Evolutionary conservation across 2,113 vertebrate species (phyloP), one percentile per base, ranked within the genome.

Genomic region (Suricata suricatta): DNA sequence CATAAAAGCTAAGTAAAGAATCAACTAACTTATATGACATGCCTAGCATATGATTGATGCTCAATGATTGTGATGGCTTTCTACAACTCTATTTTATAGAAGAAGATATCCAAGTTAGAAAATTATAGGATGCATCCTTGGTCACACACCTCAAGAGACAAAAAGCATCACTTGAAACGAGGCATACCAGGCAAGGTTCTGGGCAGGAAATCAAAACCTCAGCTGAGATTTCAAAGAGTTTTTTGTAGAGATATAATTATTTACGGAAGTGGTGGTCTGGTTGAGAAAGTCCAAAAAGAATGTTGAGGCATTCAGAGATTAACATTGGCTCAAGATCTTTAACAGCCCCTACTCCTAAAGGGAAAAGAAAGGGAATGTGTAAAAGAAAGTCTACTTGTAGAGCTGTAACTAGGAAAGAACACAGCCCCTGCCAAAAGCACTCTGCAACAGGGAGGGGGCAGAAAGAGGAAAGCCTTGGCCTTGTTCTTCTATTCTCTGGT

Each of bases 1-100:
- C 5, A 69, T 63, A 93, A 44, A 82, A 81, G 50, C 44, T 80
- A 89, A 81, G 81, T 83, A 16, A 89, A 83, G 29, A 88, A 5
- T 54, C 77, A 96, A 54, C 79, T 7, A 57, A 66, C 31, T 17
- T 80, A 69, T 7, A 19, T 95, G 21, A 82, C 92, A 14, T 35
- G 7, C 21, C 11, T 63, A 29, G 15, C 5, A 38, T 76, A 9
- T 17, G 16, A 52, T 14, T 64, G 19, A 35, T 93, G 54, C 17
- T 81, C 64, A 52, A 23, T 84, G 74, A 69, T 54, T 47, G 4
- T 35, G 64, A 64, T 69, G 10, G 14, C 60, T 2, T 7, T 17
- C 7, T 66, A 35, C 6, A 72, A 21, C 19, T 74, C 29, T 94
- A 69, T 25, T 60, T 90, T 57, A 63, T 5, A 87, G 35, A 60